Base-by-base conservation (phyloP, 2,888 invertebrate species). In the Aspidiotus destructor region DNA sequence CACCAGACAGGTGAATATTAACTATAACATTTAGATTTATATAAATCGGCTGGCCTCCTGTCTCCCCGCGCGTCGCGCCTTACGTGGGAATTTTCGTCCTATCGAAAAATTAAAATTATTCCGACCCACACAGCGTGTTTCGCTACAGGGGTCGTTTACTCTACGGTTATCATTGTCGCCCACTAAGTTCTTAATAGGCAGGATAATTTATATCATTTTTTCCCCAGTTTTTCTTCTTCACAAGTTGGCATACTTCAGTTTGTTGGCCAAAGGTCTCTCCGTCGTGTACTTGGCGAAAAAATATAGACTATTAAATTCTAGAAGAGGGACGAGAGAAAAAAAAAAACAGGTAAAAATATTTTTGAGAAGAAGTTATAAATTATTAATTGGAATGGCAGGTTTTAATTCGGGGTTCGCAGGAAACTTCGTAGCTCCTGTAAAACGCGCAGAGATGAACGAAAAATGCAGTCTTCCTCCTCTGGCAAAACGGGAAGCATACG, bases 91-190 rank as follows among this genome's bases (percentile, higher is more conserved):
- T 41, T 44, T 61, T 61, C 15, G 60, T 28, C 28, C 28, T 42
- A 44, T 42, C 13, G 52, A n/a, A 58, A 65, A 58, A 65, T 65
- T 60, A 48, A 65, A 65, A 64, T 53, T 64, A 64, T 65, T 65
- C 58, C 58, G 65, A 58, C 65, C 57, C 57, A 65, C 65, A 57
- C 65, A 65, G 65, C 65, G 58, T 65, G 65, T 65, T 65, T 65
- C 65, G 65, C 65, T 28, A 42, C 58, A 58, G 65, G 65, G 57
- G 58, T 65, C 65, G 55, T 58, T 65, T 57, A 54, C 41, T 57
- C 16, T 55, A 10, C 16, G 10, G 48, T 48, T 48, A 13, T 13
- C 48, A 48, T 16, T 55, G 28, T 58, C 58, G 58, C 58, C 58
- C 58, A 58, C 58, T 40, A 58, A 10, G 58, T 58, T 28, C 40